phyloP scores from a whole-genome alignment of 2,888 invertebrate genomes.

The Pollenia amentaria region DNA sequence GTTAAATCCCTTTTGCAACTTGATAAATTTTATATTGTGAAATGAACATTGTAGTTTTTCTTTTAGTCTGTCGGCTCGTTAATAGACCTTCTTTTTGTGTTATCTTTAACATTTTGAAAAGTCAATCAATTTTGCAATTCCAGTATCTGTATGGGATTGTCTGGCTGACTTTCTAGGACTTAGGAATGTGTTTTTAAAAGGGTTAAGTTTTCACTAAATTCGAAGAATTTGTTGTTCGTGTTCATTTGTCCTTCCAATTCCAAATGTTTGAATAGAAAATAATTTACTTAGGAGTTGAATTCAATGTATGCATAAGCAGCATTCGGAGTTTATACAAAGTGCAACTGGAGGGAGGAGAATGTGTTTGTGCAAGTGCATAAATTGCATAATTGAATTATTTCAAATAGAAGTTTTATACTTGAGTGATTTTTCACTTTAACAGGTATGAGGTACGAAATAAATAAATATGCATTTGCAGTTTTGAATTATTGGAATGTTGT shows the following conservation, averaged over 20 bases:
- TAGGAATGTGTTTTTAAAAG: constrained; percentile 8
- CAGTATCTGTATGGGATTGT: constrained; percentile 33
- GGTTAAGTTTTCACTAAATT: constrained; percentile 8
- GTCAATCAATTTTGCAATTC: constrained; percentile 53
- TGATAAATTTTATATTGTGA: constrained; percentile 74
- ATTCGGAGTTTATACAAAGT: neutral
- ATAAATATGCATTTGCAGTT: too few species aligned
- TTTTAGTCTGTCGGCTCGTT: constrained; percentile 1
- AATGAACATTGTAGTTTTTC: constrained; percentile 10
- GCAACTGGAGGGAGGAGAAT: neutral
- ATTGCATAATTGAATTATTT: constrained; percentile 59
- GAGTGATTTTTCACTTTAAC: constrained; percentile 9
- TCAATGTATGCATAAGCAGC: neutral
- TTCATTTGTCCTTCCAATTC: constrained; percentile 34
- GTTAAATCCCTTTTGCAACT: constrained; percentile 79
- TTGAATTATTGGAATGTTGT: too few species aligned
- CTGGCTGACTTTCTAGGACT: constrained; percentile 21
- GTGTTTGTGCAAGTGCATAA: constrained; percentile 47
- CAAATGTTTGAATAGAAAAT: constrained; percentile 46
- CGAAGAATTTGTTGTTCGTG: constrained; percentile 47
- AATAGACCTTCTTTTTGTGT: constrained; percentile 34
- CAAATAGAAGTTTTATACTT: constrained; percentile 25
- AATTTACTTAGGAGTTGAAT: neutral
- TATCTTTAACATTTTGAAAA: constrained; percentile 42
- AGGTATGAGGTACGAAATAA: too few species aligned